These are phyloP conservation scores for Halichoeres trimaculatus DNA, from an alignment of 2,113 vertebrate species.

Conservation along the genomic window DNA sequence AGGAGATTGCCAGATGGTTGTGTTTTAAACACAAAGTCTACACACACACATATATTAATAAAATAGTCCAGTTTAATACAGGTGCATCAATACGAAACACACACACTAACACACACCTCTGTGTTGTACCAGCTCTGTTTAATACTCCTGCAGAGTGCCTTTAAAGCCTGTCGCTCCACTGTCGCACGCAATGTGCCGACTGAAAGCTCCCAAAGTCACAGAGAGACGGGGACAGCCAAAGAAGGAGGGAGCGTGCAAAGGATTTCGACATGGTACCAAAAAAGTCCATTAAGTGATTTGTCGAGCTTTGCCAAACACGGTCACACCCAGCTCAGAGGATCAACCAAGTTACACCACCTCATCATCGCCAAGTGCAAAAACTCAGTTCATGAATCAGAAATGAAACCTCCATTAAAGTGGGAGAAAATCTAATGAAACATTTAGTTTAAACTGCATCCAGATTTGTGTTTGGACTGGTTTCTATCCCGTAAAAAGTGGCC, in stretches of 20 bases:
- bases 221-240: constrained; percentile 50
- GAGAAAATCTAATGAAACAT: not conserved
- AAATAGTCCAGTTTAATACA: constrained; percentile 47
- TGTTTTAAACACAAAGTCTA: constrained; percentile 32
- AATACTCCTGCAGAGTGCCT: constrained; percentile 61
- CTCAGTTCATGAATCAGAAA: constrained; percentile 46
- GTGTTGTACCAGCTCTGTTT: constrained; percentile 41
- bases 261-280: constrained; percentile 42
- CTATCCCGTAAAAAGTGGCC: constrained; percentile 5
- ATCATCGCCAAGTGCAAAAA: constrained; percentile 34
- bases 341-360: constrained; percentile 26
- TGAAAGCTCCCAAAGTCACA: constrained; percentile 65
- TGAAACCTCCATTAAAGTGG: constrained; percentile 38
- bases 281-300: constrained; percentile 46
- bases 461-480: too few relatives aligned
- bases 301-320: constrained; percentile 42
- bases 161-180: constrained; percentile 39
- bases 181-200: constrained; percentile 69
- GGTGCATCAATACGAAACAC: constrained; percentile 52
- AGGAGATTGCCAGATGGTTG: constrained; percentile 68
- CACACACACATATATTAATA: constrained; percentile 48
- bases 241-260: constrained; percentile 42
- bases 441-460: not conserved
- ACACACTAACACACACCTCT: constrained; percentile 32
- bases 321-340: constrained; percentile 57